Evolutionary conservation across 2,888 invertebrate species (phyloP).

Genomic region (Drosophila flavopinicola): DNA sequence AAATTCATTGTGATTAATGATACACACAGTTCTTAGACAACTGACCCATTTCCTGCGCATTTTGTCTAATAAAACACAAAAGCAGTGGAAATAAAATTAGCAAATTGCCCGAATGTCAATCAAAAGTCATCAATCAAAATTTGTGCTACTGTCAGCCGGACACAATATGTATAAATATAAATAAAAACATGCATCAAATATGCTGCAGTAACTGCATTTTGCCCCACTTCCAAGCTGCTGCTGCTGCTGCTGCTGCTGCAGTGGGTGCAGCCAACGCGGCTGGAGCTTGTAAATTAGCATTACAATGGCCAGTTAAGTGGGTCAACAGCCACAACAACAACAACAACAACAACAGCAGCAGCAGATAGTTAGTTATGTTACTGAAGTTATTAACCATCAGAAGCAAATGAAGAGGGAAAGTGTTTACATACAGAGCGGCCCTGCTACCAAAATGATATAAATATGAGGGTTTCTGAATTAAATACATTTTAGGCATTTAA

Average conservation of each 20-base stretch:
- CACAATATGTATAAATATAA: slow-evolving; percentile 54
- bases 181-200: slow-evolving; percentile 34
- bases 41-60: slow-evolving; percentile 55
- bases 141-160: slow-evolving; percentile 72
- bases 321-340: slow-evolving; percentile 45
- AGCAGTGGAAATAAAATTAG: slow-evolving; percentile 68
- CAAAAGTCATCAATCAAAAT: slow-evolving; percentile 77
- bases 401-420: slow-evolving; percentile 8
- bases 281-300: slow-evolving; percentile 72
- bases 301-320: slow-evolving; percentile 65
- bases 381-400: slow-evolving; percentile 2
- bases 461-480: too few relatives aligned
- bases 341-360: not conserved
- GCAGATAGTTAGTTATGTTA: not conserved
- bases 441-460: too few relatives aligned
- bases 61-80: slow-evolving; percentile 39
- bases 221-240: slow-evolving; percentile 14
- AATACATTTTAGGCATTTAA: too few relatives aligned
- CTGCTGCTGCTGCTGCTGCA: slow-evolving; percentile 9
- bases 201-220: slow-evolving; percentile 20
- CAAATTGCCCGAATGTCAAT: slow-evolving; percentile 79
- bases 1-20: slow-evolving; percentile 73
- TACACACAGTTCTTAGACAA: slow-evolving; percentile 35
- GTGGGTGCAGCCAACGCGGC: slow-evolving; percentile 58
- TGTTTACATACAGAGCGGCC: too few relatives aligned